Evolutionary conservation across 2,113 vertebrate genomes (phyloP).

Genomic region (Peucedramus taeniatus): DNA sequence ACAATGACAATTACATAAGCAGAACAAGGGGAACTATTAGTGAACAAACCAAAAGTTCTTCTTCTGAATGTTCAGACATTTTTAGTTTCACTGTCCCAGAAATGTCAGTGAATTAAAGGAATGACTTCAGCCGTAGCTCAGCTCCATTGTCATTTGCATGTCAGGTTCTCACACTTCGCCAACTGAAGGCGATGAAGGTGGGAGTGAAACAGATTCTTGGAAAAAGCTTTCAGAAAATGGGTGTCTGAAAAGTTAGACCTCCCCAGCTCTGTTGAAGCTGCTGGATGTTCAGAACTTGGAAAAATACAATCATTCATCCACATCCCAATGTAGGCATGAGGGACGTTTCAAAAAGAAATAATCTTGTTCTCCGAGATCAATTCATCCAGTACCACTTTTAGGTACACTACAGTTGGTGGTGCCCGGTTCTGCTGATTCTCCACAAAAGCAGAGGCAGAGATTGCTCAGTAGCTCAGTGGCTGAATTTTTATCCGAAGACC

Average conservation of each 20-base stretch:
- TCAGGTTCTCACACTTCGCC: conserved; percentile 44
- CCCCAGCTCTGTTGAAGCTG: background rate
- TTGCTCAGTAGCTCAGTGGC: background rate
- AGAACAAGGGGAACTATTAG: conserved; percentile 42
- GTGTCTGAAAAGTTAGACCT: background rate
- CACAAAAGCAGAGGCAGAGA: background rate
- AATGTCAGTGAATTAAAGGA: conserved; percentile 44
- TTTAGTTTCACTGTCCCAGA: conserved; percentile 56
- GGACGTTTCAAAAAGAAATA: background rate
- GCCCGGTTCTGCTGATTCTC: background rate
- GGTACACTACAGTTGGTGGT: background rate
- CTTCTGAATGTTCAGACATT: conserved; percentile 7
- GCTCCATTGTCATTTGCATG: conserved; percentile 48
- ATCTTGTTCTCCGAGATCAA: background rate
- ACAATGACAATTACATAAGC: conserved; percentile 18
- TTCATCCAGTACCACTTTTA: background rate
- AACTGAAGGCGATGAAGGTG: conserved; percentile 18
- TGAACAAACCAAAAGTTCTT: conserved; percentile 36
- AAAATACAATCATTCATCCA: background rate
- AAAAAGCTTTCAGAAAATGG: background rate
- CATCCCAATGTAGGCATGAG: background rate
- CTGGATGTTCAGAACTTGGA: background rate
- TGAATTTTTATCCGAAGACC: background rate
- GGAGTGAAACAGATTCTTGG: conserved; percentile 13
- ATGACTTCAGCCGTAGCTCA: background rate